Evolutionary conservation across 2,113 vertebrate genomes (phyloP), one percentile per base, ranked within the genome.

Genomic region (Clarias macrocephalus): DNA sequence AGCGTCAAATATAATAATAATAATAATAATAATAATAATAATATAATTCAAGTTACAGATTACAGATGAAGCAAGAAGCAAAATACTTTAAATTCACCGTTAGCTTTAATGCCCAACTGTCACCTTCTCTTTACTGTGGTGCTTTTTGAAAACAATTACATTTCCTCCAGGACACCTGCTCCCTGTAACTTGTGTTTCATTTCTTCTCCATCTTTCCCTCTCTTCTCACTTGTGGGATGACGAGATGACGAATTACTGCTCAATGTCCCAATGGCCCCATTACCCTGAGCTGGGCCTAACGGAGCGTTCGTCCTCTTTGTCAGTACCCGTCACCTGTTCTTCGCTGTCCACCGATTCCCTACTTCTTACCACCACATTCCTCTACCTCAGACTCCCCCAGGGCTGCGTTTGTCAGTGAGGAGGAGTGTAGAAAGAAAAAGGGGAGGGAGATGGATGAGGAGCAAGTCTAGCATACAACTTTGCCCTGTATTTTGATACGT

Each of bases 221-320:
- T 91, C 89, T 88, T 62, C 37, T 48, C 73, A 66, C 63, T 66
- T 82, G 57, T 66, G n/a, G 82, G 56, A 75, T 86, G 82, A 88
- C 86, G 88, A 92, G 90, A 90, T 90, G 89, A 91, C 83, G 81
- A 90, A 93, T 92, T 89, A 91, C 92, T 92, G 88, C 88, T 83
- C 59, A 72, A 82, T 10, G 89, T 96, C 95, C 94, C 94, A 85
- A 86, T 91, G 92, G 94, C 91, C 92, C 94, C 92, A 93, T 94
- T 94, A 93, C 89, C 88, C 91, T 91, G 92, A 88, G 86, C 91
- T 70, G 81, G 89, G 91, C 91, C 92, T 92, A 93, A 94, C 92
- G 72, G 93, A 93, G 92, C 91, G 88, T 93, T 91, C 91, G 89
- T 94, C 92, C 93, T 93, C 93, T 88, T 93, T 93, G 94, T 94